phyloP scores from a whole-genome alignment of 2,797 vertebrate species.

The Gymnothorax javanicus region DNA sequence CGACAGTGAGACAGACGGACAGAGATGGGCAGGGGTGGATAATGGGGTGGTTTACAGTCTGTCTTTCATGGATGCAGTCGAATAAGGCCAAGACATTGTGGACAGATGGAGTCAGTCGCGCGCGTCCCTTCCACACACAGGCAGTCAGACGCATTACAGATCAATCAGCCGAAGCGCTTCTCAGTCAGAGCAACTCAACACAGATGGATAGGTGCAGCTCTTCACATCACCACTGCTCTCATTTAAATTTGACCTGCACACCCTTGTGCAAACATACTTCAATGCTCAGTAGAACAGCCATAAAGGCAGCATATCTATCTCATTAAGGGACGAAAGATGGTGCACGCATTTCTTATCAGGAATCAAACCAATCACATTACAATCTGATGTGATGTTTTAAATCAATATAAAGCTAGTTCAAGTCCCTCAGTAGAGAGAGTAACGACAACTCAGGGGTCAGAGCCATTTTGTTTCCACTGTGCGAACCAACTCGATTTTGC shows the following conservation, averaged over 20 bases:
- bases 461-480: too few species aligned
- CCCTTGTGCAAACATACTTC: not conserved
- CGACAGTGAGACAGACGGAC: not conserved
- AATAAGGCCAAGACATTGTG: not conserved
- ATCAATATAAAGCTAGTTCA: too few species aligned
- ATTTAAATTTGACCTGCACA: constrained; percentile 40
- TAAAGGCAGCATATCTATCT: constrained; percentile 46
- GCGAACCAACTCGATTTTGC: not conserved
- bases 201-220: not conserved
- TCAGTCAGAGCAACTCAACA: not conserved
- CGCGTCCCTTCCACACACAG: not conserved
- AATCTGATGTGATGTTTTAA: not conserved
- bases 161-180: not conserved
- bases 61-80: not conserved
- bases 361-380: constrained; percentile 1
- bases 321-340: not conserved
- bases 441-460: too few species aligned
- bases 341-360: not conserved
- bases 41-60: not conserved
- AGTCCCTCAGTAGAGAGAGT: too few species aligned
- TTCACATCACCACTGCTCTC: constrained; percentile 1
- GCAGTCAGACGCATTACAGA: not conserved
- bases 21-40: not conserved
- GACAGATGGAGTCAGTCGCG: not conserved
- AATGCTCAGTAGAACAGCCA: constrained; percentile 20